A percentile compares a stretch with the other conserved stretches of the same genome.
phyloP scores from a whole-genome alignment of 2,797 vertebrate genomes.

The Chanos chanos region DNA sequence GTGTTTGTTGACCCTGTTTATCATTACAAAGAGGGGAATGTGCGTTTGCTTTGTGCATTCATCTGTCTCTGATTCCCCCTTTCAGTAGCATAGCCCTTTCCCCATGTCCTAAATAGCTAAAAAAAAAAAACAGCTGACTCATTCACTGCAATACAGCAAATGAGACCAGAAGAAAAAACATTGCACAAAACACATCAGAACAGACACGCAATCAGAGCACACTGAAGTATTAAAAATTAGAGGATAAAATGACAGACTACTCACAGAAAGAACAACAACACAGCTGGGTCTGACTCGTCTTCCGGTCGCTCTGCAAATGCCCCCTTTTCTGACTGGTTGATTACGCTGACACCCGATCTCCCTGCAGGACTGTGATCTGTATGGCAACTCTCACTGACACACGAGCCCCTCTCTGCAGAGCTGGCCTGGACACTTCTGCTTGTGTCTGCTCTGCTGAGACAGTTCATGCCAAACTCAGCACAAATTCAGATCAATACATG shows the following conservation, averaged over 20 bases:
- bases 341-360: too few species aligned
- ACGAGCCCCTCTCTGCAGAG: neutral
- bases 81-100: neutral
- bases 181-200: neutral
- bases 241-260: neutral
- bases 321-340: neutral
- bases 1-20: too few species aligned
- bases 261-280: neutral
- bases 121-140: conserved; percentile 4
- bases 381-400: conserved; percentile 18
- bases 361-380: too few species aligned
- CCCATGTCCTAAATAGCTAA: too few species aligned
- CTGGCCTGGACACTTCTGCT: neutral
- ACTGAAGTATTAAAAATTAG: too few species aligned
- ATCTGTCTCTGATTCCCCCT: neutral
- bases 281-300: neutral
- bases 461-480: too few species aligned
- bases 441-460: too few species aligned
- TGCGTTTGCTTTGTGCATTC: neutral
- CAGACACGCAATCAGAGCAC: neutral
- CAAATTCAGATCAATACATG: too few species aligned
- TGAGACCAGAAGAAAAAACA: neutral
- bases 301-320: neutral
- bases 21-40: too few species aligned
- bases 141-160: neutral